Evolutionary conservation across 2,888 invertebrate genomes (phyloP), one percentile per base, ranked within the genome.

Genomic region (Heliconius charithonia): DNA sequence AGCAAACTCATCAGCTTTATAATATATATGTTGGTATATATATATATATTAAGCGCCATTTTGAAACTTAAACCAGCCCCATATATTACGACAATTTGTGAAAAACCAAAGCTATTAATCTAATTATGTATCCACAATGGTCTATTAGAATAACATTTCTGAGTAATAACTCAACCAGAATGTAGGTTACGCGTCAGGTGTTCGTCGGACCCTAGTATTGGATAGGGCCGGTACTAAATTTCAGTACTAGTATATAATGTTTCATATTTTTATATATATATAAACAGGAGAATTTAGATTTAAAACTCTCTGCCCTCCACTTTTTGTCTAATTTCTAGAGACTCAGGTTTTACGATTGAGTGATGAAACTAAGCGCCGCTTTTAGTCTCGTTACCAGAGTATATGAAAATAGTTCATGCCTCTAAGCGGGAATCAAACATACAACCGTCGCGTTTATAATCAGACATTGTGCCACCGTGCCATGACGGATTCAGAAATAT

Each of bases 171-270:
- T 75, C 70, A 71, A 41, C 12, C 29, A 73, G 80, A 78, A 82
- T 81, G 67, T 82, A 65, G 82, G 82, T 62, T 81, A 81, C 45
- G 27, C 81, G 81, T 81, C 80, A 82, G 82, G 81, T 82, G 82
- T 74, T 78, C 72, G 65, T 29, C 63, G 74, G 62, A 41, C 27
- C 41, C 19, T 74, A 41, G 27, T 41, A 63, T 63, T 63, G 63
- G 10, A 74, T 25, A 63, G 27, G 25, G 37, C 59, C 56, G 59
- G 72, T 37, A 59, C 59, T 56, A 32, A 32, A 59, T 59, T 19
- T 59, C 32, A 32, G 32, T 71, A 51, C 22, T 22, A n/a, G 0
- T n/a, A 37, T 32, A 65, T 1, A 19, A 66, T 32, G 9, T 32
- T 22, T 66, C 10, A 32, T n/a, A 70, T 45, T 70, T 70, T 70